These are phyloP conservation scores for Erythrocercus mccallii DNA, from an alignment of 2,113 vertebrate species.

Conservation along the genomic window DNA sequence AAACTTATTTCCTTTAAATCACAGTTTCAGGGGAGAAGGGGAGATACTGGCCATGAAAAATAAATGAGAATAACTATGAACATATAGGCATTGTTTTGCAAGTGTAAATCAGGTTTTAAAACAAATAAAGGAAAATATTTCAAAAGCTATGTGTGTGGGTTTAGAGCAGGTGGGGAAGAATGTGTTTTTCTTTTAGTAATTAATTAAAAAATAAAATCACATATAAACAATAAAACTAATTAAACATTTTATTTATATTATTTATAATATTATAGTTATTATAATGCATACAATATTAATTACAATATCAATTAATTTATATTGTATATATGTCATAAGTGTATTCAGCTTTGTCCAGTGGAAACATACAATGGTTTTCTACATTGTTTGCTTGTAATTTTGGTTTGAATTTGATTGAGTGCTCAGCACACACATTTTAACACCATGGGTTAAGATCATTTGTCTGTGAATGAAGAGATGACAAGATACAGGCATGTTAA, in stretches of 20 bases:
- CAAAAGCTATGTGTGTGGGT: not conserved
- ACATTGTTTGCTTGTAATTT: not conserved
- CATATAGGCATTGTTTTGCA: not conserved
- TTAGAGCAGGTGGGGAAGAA: not conserved
- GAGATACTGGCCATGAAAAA: not conserved
- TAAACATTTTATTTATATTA: accelerated
- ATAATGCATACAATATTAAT: too few species aligned
- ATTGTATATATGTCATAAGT: not conserved
- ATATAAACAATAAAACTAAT: not conserved
- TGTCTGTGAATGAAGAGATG: not conserved
- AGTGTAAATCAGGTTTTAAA: not conserved
- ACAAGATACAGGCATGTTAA: not conserved
- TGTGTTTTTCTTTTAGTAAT: not conserved
- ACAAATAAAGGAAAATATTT: not conserved
- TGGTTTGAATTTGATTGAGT: not conserved
- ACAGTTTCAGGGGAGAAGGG: not conserved
- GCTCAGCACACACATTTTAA: not conserved
- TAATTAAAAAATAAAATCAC: not conserved
- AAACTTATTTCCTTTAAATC: not conserved
- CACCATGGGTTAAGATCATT: not conserved
- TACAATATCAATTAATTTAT: too few species aligned
- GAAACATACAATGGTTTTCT: not conserved
- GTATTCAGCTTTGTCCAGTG: not conserved
- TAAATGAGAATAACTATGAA: not conserved
- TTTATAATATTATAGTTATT: not conserved